These are phyloP conservation scores for Lophius americanus DNA, from an alignment of 2,797 vertebrate genomes.

Conservation along the genomic window DNA sequence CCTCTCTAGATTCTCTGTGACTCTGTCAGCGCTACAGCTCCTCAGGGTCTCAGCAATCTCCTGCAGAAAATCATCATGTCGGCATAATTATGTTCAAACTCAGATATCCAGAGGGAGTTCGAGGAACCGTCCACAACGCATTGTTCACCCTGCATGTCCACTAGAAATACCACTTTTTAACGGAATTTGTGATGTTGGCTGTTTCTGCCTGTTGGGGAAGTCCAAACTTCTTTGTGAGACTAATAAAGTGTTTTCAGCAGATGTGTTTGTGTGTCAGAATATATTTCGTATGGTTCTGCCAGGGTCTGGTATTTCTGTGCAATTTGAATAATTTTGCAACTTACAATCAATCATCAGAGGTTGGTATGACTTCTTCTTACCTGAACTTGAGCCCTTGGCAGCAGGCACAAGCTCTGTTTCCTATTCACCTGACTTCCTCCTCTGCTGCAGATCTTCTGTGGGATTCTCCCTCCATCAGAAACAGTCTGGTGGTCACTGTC, in stretches of 20 bases:
- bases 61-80: constrained; percentile 42
- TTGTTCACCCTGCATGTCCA: constrained; percentile 30
- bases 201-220: constrained; percentile 24
- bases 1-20: constrained; percentile 43
- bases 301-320: too few relatives aligned
- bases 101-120: constrained; percentile 11
- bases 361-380: too few relatives aligned
- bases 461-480: too few relatives aligned
- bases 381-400: too few relatives aligned
- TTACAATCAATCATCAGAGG: too few relatives aligned
- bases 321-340: too few relatives aligned
- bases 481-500: too few relatives aligned
- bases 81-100: constrained; percentile 23
- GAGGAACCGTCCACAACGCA: background rate
- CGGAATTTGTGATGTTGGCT: constrained; percentile 18
- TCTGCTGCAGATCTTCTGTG: too few relatives aligned
- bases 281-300: too few relatives aligned
- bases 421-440: too few relatives aligned
- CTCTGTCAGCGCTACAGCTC: constrained; percentile 60
- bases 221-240: constrained; percentile 28
- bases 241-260: constrained; percentile 18
- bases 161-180: constrained; percentile 28
- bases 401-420: too few relatives aligned
- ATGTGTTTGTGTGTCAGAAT: constrained; percentile 1
- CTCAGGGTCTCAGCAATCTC: constrained; percentile 35